These are phyloP conservation scores for Sarcophaga variegata DNA, from an alignment of 2,888 invertebrate genomes.

Conservation along the genomic window DNA sequence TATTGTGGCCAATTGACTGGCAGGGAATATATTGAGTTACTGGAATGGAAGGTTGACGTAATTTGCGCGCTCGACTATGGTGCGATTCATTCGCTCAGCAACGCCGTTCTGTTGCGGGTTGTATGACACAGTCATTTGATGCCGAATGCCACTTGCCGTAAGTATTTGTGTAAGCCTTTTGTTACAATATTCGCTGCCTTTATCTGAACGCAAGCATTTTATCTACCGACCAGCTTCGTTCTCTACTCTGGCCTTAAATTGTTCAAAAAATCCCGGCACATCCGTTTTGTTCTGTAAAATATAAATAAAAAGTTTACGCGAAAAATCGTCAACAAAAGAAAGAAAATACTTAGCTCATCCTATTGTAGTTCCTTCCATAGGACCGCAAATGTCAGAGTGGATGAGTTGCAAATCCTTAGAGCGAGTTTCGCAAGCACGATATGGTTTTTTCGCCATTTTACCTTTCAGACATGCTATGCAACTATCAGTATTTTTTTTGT, in stretches of 20 bases:
- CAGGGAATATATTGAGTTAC: too few relatives aligned
- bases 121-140: slow-evolving; percentile 74
- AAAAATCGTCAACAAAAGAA: slow-evolving; percentile 47
- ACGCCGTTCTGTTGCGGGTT: slow-evolving; percentile 77
- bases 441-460: neutral
- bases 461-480: neutral
- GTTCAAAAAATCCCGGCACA: slow-evolving; percentile 20
- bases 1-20: too few relatives aligned
- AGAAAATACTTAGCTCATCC: slow-evolving; percentile 46
- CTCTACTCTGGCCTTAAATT: slow-evolving; percentile 42
- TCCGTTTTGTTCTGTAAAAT: slow-evolving; percentile 45
- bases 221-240: slow-evolving; percentile 50
- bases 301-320: neutral
- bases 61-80: slow-evolving; percentile 39
- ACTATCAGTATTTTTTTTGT: neutral
- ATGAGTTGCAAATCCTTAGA: slow-evolving; percentile 32
- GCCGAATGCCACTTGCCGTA: slow-evolving; percentile 72
- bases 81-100: slow-evolving; percentile 63
- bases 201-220: slow-evolving; percentile 57
- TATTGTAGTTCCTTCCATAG: slow-evolving; percentile 44
- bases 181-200: slow-evolving; percentile 71
- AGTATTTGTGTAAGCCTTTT: slow-evolving; percentile 69
- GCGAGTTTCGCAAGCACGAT: slow-evolving; percentile 13
- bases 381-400: slow-evolving; percentile 45
- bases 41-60: too few relatives aligned